Conservation (phyloP, 2,888 invertebrate species). For the Pilophorus perplexus region DNA sequence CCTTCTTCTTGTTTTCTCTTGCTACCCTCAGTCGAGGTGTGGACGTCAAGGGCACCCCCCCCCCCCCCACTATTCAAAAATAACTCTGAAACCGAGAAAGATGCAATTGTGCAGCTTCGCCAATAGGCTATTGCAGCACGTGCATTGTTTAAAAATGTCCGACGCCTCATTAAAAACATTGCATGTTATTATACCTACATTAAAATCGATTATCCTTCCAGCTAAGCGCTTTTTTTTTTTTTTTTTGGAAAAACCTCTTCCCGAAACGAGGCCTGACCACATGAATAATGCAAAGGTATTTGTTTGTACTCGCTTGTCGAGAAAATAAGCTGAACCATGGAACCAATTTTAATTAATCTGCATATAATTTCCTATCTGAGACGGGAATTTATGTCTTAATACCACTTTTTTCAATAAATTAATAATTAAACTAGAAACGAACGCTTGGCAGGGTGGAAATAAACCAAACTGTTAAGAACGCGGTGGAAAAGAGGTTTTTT, state of each 20-base stretch:
- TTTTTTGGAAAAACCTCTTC: not conserved
- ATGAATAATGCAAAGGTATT: slow-evolving; percentile 30
- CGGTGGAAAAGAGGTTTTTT: slow-evolving; percentile 8
- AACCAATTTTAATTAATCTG: slow-evolving; percentile 41
- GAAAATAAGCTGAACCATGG: slow-evolving; percentile 26
- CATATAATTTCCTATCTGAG: slow-evolving; percentile 35
- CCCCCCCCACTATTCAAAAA: too few species aligned
- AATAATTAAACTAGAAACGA: slow-evolving; percentile 26
- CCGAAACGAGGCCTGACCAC: not conserved
- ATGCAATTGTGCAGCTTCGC: too few species aligned
- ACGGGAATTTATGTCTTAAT: slow-evolving; percentile 41
- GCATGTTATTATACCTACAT: too few species aligned
- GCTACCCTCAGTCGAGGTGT: too few species aligned
- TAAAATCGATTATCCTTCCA: slow-evolving; percentile 30
- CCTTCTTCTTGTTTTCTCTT: too few species aligned
- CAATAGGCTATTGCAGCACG: too few species aligned
- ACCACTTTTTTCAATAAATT: slow-evolving; percentile 27
- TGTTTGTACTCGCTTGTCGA: slow-evolving; percentile 28
- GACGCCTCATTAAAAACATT: too few species aligned
- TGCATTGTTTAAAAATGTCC: too few species aligned
- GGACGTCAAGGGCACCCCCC: too few species aligned
- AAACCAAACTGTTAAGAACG: slow-evolving; percentile 1
- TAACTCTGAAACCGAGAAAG: too few species aligned
- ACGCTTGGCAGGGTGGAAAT: too few species aligned
- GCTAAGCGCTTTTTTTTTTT: not conserved